Conservation (phyloP, 2,113 vertebrate genomes). For the Xiphias gladius region DNA sequence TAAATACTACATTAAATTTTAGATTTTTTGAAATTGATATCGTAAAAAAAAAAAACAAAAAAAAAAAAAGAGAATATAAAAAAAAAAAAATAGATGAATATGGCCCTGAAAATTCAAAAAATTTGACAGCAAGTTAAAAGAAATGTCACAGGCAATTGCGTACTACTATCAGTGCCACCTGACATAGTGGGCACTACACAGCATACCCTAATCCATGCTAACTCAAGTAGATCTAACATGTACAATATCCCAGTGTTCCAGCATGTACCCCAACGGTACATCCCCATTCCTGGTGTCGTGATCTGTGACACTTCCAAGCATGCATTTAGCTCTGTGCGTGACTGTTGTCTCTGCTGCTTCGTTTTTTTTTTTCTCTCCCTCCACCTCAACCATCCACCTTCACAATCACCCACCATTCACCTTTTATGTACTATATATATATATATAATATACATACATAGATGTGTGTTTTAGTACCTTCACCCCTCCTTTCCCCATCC, state of each 20-base stretch:
- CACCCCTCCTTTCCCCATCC: conserved; percentile 16
- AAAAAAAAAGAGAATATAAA: background rate
- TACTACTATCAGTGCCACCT: background rate
- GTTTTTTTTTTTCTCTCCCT: background rate
- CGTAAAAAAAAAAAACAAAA: too few relatives aligned
- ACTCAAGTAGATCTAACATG: background rate
- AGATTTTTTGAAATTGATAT: background rate
- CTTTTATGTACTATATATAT: conserved; percentile 9
- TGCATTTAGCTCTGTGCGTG: conserved; percentile 10
- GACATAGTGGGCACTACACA: background rate
- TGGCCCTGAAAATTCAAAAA: background rate
- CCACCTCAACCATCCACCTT: background rate
- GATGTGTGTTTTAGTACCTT: conserved; percentile 57
- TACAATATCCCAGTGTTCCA: background rate
- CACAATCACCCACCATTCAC: conserved; percentile 34
- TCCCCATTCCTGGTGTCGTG: background rate
- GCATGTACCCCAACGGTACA: background rate
- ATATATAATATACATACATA: background rate
- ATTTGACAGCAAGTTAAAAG: too few relatives aligned
- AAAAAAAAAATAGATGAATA: background rate
- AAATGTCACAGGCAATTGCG: too few relatives aligned
- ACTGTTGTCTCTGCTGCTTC: conserved; percentile 4
- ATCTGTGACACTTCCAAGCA: conserved; percentile 14
- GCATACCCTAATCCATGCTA: too few relatives aligned
- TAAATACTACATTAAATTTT: background rate